Evolutionary conservation across 1,140 invertebrate genomes (phyloP), one percentile per base, ranked within the genome.

Genomic region (Trichonephila inaurata): DNA sequence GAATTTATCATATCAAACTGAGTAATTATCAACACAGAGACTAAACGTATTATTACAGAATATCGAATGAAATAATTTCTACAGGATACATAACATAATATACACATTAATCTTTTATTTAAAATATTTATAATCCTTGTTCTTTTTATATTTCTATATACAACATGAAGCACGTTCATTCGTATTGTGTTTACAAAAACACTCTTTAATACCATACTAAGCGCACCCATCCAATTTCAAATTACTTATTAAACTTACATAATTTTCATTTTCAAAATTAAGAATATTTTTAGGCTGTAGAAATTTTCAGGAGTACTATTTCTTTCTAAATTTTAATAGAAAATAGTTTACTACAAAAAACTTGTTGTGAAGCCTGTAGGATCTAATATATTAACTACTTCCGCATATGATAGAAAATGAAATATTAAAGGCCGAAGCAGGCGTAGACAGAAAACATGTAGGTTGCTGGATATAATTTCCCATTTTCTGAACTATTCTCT

Each of bases 391-490:
- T 77, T 28, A 51, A 12, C 1, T 18, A 40, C 72, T 77, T 28
- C 28, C 28, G 28, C 18, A 16, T 14, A 14, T 28, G 33, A 40
- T 40, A 33, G 33, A 77, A 28, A 77, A 77, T 77, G 72, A 77
- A 77, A 77, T 77, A 77, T 77, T 28, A 33, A 40, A 33, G 28
- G 14, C 18, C 18, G 14, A 77, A 77, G 19, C 72, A 77, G 72
- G 72, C 33, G 72, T 77, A 77, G 72, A 77, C 72, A 33, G 14
- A 77, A 77, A 77, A 6, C 72, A 33, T 77, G 24, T 77, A 77
- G 72, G 72, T 18, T 33, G 28, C 72, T 40, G 28, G 28, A 28
- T 60, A 85, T 85, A 85, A 85, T 85, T 85, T 60, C 51, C 83
- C 24, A 60, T 85, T 60, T 85, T n/a, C 51, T 60, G 14, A 28